Percentiles rank a stretch among this genome's conserved stretches.
phyloP scores from a whole-genome alignment of 1,140 invertebrate species.

The Drosophila pseudoananassae region DNA sequence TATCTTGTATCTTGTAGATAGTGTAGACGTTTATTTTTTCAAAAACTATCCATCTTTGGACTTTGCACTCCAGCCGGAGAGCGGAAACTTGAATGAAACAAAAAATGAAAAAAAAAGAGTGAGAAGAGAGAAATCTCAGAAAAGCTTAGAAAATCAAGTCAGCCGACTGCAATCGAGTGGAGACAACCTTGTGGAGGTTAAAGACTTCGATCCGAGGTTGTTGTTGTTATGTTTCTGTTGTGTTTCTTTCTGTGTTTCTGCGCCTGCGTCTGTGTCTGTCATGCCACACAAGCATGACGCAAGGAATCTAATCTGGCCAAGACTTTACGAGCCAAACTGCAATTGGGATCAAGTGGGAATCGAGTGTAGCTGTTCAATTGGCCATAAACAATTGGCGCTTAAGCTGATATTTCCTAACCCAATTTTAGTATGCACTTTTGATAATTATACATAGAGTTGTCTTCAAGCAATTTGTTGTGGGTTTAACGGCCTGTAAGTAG shows the following conservation, averaged over 20 bases:
- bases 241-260: background rate
- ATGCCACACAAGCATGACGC: constrained; percentile 31
- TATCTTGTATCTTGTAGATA: background rate
- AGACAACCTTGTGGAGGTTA: constrained; percentile 47
- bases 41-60: constrained; percentile 19
- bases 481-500: background rate
- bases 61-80: constrained; percentile 24
- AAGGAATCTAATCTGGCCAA: constrained; percentile 40
- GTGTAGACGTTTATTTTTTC: too few species aligned
- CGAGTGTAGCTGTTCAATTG: background rate
- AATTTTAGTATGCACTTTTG: constrained; percentile 23
- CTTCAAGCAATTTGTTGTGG: background rate
- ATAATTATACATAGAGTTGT: constrained; percentile 8
- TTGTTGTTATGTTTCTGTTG: constrained; percentile 1
- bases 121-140: constrained; percentile 4
- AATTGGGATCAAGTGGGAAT: constrained; percentile 34
- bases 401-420: constrained; percentile 8
- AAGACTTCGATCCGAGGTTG: constrained; percentile 36
- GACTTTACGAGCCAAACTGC: constrained; percentile 27
- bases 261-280: background rate
- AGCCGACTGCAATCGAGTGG: constrained; percentile 18
- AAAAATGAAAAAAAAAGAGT: too few species aligned
- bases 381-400: constrained; percentile 6
- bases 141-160: constrained; percentile 41
- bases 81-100: background rate